phyloP scores from a whole-genome alignment of 2,888 invertebrate species.

The Melieria picta region DNA sequence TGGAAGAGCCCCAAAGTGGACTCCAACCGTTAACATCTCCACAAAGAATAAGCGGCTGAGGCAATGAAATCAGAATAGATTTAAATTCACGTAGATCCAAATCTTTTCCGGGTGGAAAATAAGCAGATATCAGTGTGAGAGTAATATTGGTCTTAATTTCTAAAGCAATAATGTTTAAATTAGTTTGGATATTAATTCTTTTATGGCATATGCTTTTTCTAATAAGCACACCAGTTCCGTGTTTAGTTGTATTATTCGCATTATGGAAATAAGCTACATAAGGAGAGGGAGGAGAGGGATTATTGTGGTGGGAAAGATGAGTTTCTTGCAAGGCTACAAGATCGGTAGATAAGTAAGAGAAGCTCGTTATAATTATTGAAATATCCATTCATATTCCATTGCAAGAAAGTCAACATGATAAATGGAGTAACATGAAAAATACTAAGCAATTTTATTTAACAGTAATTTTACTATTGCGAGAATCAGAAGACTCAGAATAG shows the following conservation, averaged over 20 bases:
- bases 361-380: no score
- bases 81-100: conserved; percentile 1
- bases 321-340: no score
- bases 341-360: no score
- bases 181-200: not conserved
- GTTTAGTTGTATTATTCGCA: not conserved
- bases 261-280: conserved; percentile 5
- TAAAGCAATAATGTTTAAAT: conserved; percentile 6
- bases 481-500: no score
- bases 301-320: no score
- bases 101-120: conserved; percentile 2
- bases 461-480: not conserved
- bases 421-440: no score
- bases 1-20: not conserved
- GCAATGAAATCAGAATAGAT: conserved; percentile 2
- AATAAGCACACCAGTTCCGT: conserved; percentile 12
- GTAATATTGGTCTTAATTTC: conserved; percentile 8
- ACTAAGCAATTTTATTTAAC: not conserved
- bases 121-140: not conserved
- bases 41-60: not conserved
- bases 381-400: no score
- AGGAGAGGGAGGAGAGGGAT: not conserved
- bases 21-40: conserved; percentile 7
- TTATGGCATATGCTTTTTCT: not conserved
- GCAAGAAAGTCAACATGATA: no score